Percentiles rank a stretch among this genome's conserved stretches.
Evolutionary conservation across 2,888 invertebrate species (phyloP).

Genomic region (Drosophila nigritarsus): DNA sequence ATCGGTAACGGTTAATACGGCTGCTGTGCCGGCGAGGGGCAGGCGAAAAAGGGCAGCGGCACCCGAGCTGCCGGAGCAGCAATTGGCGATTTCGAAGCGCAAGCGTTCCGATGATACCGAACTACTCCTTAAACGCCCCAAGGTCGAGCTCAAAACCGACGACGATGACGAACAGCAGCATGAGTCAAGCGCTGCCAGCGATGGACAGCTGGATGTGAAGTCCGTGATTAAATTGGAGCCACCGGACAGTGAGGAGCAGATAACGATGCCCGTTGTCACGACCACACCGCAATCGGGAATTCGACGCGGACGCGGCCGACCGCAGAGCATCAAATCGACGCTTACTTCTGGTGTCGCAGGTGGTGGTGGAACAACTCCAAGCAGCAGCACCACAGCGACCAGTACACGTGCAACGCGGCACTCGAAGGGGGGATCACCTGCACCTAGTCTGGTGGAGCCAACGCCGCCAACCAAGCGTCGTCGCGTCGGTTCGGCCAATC

Average conservation of each 20-base stretch:
- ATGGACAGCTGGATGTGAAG: slow-evolving; percentile 5
- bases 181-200: slow-evolving; percentile 35
- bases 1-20: slow-evolving; percentile 52
- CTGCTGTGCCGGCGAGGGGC: slow-evolving; percentile 58
- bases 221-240: slow-evolving; percentile 75
- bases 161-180: slow-evolving; percentile 35
- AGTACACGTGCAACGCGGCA: slow-evolving; percentile 77
- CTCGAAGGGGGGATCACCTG: slow-evolving; percentile 73
- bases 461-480: slow-evolving; percentile 50
- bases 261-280: background rate
- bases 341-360: background rate
- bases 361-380: slow-evolving; percentile 9
- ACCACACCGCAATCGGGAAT: slow-evolving; percentile 22
- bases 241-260: slow-evolving; percentile 67
- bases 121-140: slow-evolving; percentile 70
- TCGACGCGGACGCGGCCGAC: slow-evolving; percentile 71
- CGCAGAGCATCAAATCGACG: slow-evolving; percentile 36
- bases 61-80: slow-evolving; percentile 14
- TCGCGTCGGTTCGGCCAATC: slow-evolving; percentile 56
- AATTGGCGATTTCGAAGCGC: slow-evolving; percentile 63
- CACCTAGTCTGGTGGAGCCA: slow-evolving; percentile 64
- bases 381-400: slow-evolving; percentile 41
- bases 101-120: slow-evolving; percentile 77
- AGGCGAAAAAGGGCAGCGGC: slow-evolving; percentile 56
- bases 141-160: slow-evolving; percentile 66